Percentiles rank a stretch among this genome's conserved stretches.
phyloP scores from a whole-genome alignment of 2,888 invertebrate genomes.

The Pediacus dermestoides region DNA sequence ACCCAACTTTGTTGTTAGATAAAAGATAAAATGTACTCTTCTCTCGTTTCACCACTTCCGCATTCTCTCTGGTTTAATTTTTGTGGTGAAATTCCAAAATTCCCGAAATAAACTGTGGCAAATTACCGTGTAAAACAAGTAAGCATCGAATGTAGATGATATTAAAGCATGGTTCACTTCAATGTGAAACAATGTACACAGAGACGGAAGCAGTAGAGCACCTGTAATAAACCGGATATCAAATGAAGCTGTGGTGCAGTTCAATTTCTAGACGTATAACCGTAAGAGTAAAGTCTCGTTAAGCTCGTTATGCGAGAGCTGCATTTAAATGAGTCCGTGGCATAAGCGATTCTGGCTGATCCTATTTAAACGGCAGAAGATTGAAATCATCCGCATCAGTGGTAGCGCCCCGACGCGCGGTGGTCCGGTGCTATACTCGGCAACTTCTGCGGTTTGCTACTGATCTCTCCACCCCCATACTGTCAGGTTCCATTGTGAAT shows the following conservation, averaged over 20 bases:
- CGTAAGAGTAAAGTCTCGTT: constrained; percentile 31
- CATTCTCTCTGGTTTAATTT: too few relatives aligned
- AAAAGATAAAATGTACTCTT: too few relatives aligned
- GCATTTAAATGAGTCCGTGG: constrained; percentile 33
- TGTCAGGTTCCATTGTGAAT: not conserved
- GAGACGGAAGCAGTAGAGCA: constrained; percentile 11
- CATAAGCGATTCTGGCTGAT: constrained; percentile 28
- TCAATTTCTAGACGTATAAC: constrained; percentile 29
- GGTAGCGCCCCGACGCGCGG: constrained; percentile 20
- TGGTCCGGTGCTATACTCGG: constrained; percentile 5
- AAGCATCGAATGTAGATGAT: constrained; percentile 9
- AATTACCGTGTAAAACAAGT: constrained; percentile 11
- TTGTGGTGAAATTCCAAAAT: too few relatives aligned
- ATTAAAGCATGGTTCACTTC: constrained; percentile 17
- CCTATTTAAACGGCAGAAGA: constrained; percentile 39
- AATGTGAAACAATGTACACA: constrained; percentile 19
- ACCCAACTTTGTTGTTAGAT: too few relatives aligned
- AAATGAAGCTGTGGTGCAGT: constrained; percentile 20
- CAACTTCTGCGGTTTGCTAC: not conserved
- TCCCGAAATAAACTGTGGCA: too few relatives aligned
- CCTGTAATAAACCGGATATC: constrained; percentile 22
- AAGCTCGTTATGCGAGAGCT: constrained; percentile 30
- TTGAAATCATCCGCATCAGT: constrained; percentile 39
- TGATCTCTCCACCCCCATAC: too few relatives aligned
- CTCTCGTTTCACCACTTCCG: too few relatives aligned